These are phyloP conservation scores for Ctenochaetus hawaiiensis DNA, from an alignment of 2,797 vertebrate genomes.

Conservation along the genomic window DNA sequence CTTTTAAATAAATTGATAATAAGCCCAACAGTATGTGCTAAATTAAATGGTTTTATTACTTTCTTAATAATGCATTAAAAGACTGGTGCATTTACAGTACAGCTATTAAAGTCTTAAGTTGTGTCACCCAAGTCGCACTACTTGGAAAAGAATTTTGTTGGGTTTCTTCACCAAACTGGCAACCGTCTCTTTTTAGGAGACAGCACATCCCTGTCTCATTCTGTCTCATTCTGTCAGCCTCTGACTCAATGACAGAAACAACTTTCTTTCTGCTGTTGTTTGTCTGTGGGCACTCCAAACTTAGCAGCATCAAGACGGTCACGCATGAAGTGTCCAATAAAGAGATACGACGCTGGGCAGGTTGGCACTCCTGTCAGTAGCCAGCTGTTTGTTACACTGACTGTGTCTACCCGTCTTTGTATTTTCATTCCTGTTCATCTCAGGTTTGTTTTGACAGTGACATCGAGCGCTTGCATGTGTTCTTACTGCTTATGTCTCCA, in stretches of 20 bases:
- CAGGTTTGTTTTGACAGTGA: slow-evolving; percentile 67
- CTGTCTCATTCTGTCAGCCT: slow-evolving; percentile 42
- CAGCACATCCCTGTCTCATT: slow-evolving; percentile 34
- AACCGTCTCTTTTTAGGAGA: slow-evolving; percentile 20
- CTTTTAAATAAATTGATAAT: slow-evolving; percentile 55
- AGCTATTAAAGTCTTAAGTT: background rate
- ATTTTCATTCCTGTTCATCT: slow-evolving; percentile 48
- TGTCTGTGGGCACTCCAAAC: slow-evolving; percentile 65
- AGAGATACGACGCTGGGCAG: slow-evolving; percentile 43
- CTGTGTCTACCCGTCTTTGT: slow-evolving; percentile 28
- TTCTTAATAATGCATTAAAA: slow-evolving; percentile 13
- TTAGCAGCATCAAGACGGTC: slow-evolving; percentile 62
- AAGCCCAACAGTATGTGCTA: slow-evolving; percentile 12
- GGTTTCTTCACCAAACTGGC: slow-evolving; percentile 15
- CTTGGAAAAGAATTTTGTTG: background rate
- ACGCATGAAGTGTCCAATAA: slow-evolving; percentile 70
- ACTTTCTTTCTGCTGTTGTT: slow-evolving; percentile 55
- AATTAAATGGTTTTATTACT: slow-evolving; percentile 30
- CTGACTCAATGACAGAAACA: slow-evolving; percentile 66
- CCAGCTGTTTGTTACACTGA: slow-evolving; percentile 70
- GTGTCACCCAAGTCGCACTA: slow-evolving; percentile 6
- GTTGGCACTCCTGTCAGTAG: slow-evolving; percentile 73
- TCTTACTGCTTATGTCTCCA: slow-evolving; percentile 36
- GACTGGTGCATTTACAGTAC: background rate
- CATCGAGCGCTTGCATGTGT: slow-evolving; percentile 41